Evolutionary conservation across 53 echinoderm and acorn worm genomes (phyloP).

Genomic region (Patiria pectinifera): DNA sequence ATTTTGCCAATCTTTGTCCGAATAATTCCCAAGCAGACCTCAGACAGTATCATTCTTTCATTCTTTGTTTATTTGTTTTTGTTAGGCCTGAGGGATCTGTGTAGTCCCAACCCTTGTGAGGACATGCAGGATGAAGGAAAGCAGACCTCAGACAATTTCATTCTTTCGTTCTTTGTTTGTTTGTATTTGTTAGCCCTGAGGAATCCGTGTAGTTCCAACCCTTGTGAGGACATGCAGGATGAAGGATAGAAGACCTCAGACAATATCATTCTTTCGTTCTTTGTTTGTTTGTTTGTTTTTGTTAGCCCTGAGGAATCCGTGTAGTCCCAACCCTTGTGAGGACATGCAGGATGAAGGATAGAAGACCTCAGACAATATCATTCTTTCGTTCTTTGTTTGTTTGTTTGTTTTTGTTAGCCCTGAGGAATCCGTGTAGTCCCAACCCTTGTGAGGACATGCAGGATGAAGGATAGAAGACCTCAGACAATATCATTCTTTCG

Average conservation of each 20-base stretch:
- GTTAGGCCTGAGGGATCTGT: conserved; percentile 54
- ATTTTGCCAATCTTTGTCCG: too few relatives aligned
- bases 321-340: conserved; percentile 10
- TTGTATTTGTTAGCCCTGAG: conserved; percentile 17
- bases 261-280: neutral
- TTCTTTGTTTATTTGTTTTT: neutral
- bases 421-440: too few relatives aligned
- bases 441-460: too few relatives aligned
- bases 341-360: too few relatives aligned
- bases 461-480: too few relatives aligned
- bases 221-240: conserved; percentile 38
- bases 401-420: too few relatives aligned
- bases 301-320: conserved; percentile 55
- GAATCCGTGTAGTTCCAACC: conserved; percentile 40
- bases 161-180: neutral
- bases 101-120: conserved; percentile 7
- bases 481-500: neutral
- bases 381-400: too few relatives aligned
- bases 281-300: neutral
- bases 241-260: neutral
- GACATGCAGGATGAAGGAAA: too few relatives aligned
- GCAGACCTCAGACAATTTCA: neutral
- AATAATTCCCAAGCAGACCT: neutral
- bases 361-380: too few relatives aligned
- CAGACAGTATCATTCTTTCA: neutral